Conservation (phyloP, 2,888 invertebrate species). For the Ptilodon capucinus region DNA sequence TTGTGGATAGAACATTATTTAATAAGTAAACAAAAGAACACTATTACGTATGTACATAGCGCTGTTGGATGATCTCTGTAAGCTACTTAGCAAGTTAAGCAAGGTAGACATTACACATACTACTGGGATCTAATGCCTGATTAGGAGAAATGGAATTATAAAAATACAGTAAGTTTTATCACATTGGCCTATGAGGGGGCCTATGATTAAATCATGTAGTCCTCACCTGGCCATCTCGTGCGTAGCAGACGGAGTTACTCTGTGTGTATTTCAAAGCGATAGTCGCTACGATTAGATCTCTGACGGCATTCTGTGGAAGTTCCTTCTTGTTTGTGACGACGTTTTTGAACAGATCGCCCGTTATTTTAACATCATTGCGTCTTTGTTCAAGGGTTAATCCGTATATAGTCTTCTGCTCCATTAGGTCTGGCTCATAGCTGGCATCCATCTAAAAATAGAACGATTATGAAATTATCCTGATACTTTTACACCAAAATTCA, state of each 20-base stretch:
- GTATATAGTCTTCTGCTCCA: constrained; percentile 87
- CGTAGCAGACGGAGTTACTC: constrained; percentile 99
- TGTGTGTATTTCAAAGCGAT: constrained; percentile 99
- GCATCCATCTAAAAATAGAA: constrained; percentile 88
- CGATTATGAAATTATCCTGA: not conserved
- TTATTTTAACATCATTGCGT: constrained; percentile 94
- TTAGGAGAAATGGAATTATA: no score
- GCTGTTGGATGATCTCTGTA: no score
- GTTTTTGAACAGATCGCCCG: constrained; percentile 89
- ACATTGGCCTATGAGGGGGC: no score
- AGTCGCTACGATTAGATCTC: constrained; percentile 97
- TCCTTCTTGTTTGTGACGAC: constrained; percentile 88
- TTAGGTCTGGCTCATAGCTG: constrained; percentile 88
- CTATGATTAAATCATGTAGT: not conserved
- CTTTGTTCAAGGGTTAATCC: constrained; percentile 87
- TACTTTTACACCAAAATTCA: no score
- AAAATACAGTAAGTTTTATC: no score
- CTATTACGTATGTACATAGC: no score
- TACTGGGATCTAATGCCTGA: no score
- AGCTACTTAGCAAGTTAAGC: no score
- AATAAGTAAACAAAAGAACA: no score
- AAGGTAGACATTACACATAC: no score
- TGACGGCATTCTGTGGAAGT: constrained; percentile 88
- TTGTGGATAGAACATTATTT: no score
- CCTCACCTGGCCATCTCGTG: constrained; percentile 92